These are phyloP conservation scores for Erebia ligea DNA, from an alignment of 2,888 invertebrate species.

Conservation along the genomic window DNA sequence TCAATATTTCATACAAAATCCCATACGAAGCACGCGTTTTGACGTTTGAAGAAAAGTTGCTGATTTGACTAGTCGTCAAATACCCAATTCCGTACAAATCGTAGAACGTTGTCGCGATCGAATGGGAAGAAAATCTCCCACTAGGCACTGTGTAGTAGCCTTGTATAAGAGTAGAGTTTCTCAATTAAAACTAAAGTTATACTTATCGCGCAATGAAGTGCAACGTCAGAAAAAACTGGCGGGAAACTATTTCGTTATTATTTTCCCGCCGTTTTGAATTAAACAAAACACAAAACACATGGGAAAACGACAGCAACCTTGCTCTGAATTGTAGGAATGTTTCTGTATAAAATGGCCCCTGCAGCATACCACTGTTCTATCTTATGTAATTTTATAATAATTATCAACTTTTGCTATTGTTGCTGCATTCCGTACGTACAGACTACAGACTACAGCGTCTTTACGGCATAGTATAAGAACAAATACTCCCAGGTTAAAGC, in stretches of 20 bases:
- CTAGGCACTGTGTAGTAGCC: background rate
- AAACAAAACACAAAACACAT: slow-evolving; percentile 32
- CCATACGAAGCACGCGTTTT: too few species aligned
- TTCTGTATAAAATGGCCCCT: background rate
- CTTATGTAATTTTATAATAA: slow-evolving; percentile 29
- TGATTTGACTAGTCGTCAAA: too few species aligned
- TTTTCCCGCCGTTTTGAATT: slow-evolving; percentile 39
- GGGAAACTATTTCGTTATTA: slow-evolving; percentile 41
- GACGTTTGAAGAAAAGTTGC: too few species aligned
- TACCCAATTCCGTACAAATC: too few species aligned
- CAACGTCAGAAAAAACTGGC: slow-evolving; percentile 38
- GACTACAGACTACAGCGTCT: too few species aligned
- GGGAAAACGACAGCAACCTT: slow-evolving; percentile 39
- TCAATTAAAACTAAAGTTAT: slow-evolving; percentile 24
- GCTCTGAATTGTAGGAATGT: slow-evolving; percentile 35
- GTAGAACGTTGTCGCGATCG: too few species aligned
- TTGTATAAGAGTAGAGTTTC: slow-evolving; percentile 1
- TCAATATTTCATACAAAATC: too few species aligned
- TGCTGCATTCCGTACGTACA: slow-evolving; percentile 1
- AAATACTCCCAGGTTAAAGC: background rate
- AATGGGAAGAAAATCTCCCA: too few species aligned
- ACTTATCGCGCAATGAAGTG: slow-evolving; percentile 31
- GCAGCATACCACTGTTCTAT: background rate
- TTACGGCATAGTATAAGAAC: background rate
- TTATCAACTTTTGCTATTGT: slow-evolving; percentile 35